Conservation (phyloP, 2,113 vertebrate genomes). For the Lepus europaeus region DNA sequence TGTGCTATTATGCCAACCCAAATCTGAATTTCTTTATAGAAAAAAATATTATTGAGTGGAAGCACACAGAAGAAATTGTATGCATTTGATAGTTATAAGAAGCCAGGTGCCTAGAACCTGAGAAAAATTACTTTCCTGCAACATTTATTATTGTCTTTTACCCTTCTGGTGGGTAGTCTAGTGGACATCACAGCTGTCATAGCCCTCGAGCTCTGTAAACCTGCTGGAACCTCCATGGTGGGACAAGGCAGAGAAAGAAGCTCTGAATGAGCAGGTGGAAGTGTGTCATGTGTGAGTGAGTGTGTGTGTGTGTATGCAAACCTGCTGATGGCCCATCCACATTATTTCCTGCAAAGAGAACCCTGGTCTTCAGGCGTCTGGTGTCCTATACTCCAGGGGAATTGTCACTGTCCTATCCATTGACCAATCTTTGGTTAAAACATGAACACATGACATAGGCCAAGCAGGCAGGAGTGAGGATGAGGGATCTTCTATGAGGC, state of each 20-base stretch:
- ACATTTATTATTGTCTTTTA: not conserved
- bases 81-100: conserved; percentile 31
- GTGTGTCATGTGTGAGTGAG: not conserved
- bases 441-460: not conserved
- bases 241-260: not conserved
- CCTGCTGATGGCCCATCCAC: not conserved
- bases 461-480: not conserved
- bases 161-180: not conserved
- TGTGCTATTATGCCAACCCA: no score
- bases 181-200: not conserved
- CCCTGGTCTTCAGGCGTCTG: not conserved
- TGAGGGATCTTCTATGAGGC: not conserved
- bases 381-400: not conserved
- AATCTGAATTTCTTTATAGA: conserved; percentile 12
- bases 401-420: no score
- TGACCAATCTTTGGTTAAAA: conserved; percentile 37
- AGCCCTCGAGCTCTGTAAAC: not conserved
- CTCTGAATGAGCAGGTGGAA: not conserved
- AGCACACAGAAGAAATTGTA: conserved; percentile 29
- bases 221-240: not conserved
- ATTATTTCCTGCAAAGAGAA: conserved; percentile 2
- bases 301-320: not conserved
- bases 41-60: conserved; percentile 24
- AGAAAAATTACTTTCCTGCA: not conserved
- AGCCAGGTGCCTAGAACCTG: not conserved